Evolutionary conservation across 2,113 vertebrate species (phyloP).

Genomic region (Datnioides undecimradiatus): DNA sequence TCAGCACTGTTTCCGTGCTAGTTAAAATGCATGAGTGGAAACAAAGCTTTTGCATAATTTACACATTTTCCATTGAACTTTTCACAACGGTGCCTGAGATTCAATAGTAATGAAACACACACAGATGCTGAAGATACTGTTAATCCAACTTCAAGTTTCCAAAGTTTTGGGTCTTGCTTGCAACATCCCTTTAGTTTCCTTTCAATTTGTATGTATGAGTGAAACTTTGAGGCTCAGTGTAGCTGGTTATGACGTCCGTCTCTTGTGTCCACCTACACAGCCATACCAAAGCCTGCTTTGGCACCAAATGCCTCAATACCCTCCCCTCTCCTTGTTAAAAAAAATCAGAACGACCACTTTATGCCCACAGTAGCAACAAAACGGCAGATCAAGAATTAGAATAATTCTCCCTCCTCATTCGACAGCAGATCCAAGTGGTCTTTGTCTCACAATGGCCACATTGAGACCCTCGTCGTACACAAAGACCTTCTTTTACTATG

Average conservation of each 20-base stretch:
- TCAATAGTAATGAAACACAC: constrained; percentile 21
- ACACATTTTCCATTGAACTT: constrained; percentile 30
- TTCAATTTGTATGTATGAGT: constrained; percentile 15
- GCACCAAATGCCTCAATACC: constrained; percentile 46
- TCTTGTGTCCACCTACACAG: constrained; percentile 60
- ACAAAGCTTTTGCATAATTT: constrained; percentile 1
- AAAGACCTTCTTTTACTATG: constrained; percentile 77
- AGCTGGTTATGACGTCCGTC: constrained; percentile 36
- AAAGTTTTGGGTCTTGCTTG: background rate
- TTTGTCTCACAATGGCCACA: constrained; percentile 79
- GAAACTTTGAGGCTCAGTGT: constrained; percentile 19
- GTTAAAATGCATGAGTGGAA: constrained; percentile 13
- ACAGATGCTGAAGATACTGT: background rate
- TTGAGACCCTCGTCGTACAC: constrained; percentile 74
- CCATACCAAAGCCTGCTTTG: constrained; percentile 66
- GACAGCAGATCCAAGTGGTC: constrained; percentile 55
- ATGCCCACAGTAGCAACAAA: constrained; percentile 70
- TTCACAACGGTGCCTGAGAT: background rate
- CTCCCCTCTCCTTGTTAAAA: constrained; percentile 26
- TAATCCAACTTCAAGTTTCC: constrained; percentile 40
- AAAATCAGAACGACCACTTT: constrained; percentile 61
- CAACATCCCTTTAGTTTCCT: constrained; percentile 23
- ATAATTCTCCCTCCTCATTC: constrained; percentile 68
- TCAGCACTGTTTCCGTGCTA: constrained; percentile 10
- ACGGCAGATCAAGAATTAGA: constrained; percentile 63